Conservation (phyloP, 2,888 invertebrate genomes). For the Carabus problematicus region DNA sequence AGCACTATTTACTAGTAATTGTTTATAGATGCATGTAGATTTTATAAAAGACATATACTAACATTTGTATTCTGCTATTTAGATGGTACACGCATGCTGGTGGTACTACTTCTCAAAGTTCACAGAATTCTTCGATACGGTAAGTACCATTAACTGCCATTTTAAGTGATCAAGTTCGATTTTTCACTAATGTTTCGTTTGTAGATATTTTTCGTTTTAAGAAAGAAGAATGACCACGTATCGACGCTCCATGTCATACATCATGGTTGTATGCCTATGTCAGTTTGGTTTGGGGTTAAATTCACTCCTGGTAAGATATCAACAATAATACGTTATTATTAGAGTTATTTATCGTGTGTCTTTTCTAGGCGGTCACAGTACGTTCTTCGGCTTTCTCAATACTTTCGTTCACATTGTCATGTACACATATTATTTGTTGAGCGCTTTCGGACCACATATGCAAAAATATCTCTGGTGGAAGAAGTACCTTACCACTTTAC, state of each 20-base stretch:
- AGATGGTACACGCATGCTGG: slow-evolving; percentile 95
- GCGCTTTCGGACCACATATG: slow-evolving; percentile 87
- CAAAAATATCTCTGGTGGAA: slow-evolving; percentile 96
- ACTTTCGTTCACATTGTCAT: slow-evolving; percentile 97
- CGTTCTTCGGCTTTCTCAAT: slow-evolving; percentile 93
- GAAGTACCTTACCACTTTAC: slow-evolving; percentile 89
- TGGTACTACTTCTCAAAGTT: slow-evolving; percentile 97
- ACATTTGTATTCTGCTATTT: slow-evolving; percentile 52
- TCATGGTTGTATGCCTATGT: slow-evolving; percentile 97
- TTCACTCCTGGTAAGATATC: slow-evolving; percentile 81
- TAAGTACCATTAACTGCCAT: slow-evolving; percentile 63
- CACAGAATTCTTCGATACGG: slow-evolving; percentile 95
- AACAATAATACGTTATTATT: background rate
- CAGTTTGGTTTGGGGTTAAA: slow-evolving; percentile 96
- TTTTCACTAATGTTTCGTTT: no score
- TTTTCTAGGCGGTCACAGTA: slow-evolving; percentile 85
- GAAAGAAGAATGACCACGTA: slow-evolving; percentile 94
- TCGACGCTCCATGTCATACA: slow-evolving; percentile 95
- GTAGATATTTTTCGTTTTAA: slow-evolving; percentile 91
- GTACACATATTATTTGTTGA: slow-evolving; percentile 92
- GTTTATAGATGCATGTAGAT: slow-evolving; percentile 28
- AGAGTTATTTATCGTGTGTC: background rate
- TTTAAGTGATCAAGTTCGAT: slow-evolving; percentile 29
- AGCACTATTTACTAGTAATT: no score
- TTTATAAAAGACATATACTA: background rate